Conservation (phyloP, 2,797 vertebrate genomes). For the Platyrinchus mystaceus region DNA sequence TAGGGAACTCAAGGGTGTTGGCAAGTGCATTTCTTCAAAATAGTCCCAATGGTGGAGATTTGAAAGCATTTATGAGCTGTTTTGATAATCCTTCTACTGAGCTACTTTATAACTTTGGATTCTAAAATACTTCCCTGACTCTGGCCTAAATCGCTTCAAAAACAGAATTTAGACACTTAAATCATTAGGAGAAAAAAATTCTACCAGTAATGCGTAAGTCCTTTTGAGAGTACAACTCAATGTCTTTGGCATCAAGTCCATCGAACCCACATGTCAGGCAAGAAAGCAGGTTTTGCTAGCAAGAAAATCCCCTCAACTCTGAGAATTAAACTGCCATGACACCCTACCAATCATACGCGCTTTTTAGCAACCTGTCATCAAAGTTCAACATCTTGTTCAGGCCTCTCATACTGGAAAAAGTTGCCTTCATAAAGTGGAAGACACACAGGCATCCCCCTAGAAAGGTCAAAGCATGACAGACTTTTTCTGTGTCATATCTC, state of each 20-base stretch:
- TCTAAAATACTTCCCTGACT: not conserved
- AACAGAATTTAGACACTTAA: not conserved
- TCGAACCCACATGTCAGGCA: not conserved
- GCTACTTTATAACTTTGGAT: not conserved
- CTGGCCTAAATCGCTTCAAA: not conserved
- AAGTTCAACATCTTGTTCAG: not conserved
- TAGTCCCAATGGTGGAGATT: not conserved
- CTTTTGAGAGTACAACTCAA: not conserved
- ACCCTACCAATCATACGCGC: not conserved
- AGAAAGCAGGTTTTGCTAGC: not conserved
- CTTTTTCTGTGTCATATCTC: not conserved
- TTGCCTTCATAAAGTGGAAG: not conserved
- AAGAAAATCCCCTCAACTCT: not conserved
- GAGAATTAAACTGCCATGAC: not conserved
- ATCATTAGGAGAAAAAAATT: not conserved
- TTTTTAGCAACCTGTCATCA: not conserved
- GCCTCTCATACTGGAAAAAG: not conserved
- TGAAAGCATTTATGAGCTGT: not conserved
- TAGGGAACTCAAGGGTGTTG: not conserved
- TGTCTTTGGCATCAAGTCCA: not conserved
- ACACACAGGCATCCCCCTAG: not conserved
- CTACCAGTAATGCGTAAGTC: rapidly evolving
- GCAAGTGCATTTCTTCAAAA: not conserved
- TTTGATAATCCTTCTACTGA: not conserved
- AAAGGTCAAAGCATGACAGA: not conserved